Evolutionary conservation across 2,113 vertebrate species (phyloP).

Genomic region (Salvelinus namaycush): DNA sequence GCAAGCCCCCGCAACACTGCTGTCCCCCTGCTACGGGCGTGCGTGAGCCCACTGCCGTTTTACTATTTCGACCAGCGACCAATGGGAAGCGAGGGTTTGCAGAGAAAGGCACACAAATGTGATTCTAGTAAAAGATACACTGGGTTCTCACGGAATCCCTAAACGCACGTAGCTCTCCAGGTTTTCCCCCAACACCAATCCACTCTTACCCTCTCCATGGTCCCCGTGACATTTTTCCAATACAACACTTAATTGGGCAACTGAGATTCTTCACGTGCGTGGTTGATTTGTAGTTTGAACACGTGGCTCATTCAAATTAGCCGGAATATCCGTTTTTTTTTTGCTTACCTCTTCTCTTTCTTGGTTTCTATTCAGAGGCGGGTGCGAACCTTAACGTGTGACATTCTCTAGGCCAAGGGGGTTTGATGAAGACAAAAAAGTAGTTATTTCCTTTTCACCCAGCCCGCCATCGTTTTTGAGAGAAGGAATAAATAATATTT

Average conservation of each 20-base stretch:
- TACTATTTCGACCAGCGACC: slow-evolving; percentile 67
- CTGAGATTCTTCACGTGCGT: slow-evolving; percentile 96
- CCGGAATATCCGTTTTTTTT: slow-evolving; percentile 84
- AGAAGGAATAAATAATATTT: slow-evolving; percentile 72
- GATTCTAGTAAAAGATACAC: slow-evolving; percentile 70
- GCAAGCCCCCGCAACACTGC: slow-evolving; percentile 26
- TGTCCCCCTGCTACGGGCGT: slow-evolving; percentile 53
- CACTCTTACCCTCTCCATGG: slow-evolving; percentile 61
- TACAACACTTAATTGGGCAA: slow-evolving; percentile 90
- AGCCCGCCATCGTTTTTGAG: slow-evolving; percentile 74
- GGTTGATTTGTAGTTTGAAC: slow-evolving; percentile 99
- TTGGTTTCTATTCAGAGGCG: slow-evolving; percentile 81
- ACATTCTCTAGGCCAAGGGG: slow-evolving; percentile 87
- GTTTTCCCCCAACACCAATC: slow-evolving; percentile 65
- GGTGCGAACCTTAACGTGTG: slow-evolving; percentile 83
- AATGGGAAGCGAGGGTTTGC: slow-evolving; percentile 65
- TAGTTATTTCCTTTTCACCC: slow-evolving; percentile 74
- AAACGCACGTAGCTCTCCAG: slow-evolving; percentile 64
- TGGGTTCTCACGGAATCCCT: slow-evolving; percentile 73
- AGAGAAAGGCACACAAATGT: slow-evolving; percentile 68
- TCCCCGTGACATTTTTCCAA: slow-evolving; percentile 71
- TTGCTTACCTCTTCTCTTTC: slow-evolving; percentile 42
- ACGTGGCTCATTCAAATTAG: slow-evolving; percentile 98
- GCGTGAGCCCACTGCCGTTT: slow-evolving; percentile 58
- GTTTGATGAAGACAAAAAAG: slow-evolving; percentile 84